Conservation (phyloP, 1,140 invertebrate species). For the Latrodectus geometricus region DNA sequence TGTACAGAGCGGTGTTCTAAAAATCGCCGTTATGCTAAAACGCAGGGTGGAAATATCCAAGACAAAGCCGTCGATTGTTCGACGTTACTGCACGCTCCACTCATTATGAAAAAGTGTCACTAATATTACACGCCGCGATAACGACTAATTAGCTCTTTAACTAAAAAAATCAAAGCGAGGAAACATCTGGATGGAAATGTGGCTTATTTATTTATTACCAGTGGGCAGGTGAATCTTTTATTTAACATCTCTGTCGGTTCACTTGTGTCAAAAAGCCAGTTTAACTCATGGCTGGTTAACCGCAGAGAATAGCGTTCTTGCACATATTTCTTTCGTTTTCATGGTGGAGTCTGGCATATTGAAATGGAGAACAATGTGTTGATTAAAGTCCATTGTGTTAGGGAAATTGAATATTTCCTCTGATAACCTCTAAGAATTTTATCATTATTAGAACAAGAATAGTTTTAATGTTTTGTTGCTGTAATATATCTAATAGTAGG, state of each 20-base stretch:
- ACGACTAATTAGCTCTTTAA: conserved; percentile 45
- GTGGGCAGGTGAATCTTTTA: conserved; percentile 38
- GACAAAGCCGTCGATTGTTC: conserved; percentile 34
- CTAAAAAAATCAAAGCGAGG: conserved; percentile 26
- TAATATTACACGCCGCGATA: conserved; percentile 53
- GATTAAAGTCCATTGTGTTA: too few relatives aligned
- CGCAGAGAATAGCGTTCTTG: neutral
- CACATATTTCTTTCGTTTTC: too few relatives aligned
- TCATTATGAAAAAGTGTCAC: conserved; percentile 53
- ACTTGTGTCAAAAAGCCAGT: neutral
- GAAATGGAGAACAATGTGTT: too few relatives aligned
- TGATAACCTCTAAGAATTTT: too few relatives aligned
- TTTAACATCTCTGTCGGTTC: neutral
- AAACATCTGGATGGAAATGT: conserved; percentile 33
- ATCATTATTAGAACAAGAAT: too few relatives aligned
- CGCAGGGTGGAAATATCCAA: neutral
- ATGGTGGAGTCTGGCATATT: too few relatives aligned
- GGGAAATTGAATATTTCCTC: too few relatives aligned
- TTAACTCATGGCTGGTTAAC: neutral
- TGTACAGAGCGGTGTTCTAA: neutral
- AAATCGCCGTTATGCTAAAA: neutral
- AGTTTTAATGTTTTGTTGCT: too few relatives aligned
- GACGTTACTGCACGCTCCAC: conserved; percentile 17
- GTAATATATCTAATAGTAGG: too few relatives aligned
- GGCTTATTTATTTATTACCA: conserved; percentile 13